Evolutionary conservation across 1,140 invertebrate genomes (phyloP), one percentile per base, ranked within the genome.

Genomic region (Chelonus insularis): DNA sequence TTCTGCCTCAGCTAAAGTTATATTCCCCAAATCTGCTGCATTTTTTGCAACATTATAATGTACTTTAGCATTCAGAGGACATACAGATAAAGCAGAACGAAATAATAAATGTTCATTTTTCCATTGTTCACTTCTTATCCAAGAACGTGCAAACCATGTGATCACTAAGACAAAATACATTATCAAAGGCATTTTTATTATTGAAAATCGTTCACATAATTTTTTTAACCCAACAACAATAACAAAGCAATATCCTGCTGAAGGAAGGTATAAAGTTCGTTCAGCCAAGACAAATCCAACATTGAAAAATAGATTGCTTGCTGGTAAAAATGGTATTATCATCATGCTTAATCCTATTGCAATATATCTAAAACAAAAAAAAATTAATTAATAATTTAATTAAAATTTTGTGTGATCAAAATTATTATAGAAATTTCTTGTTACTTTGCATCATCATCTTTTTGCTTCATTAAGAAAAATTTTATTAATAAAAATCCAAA

Each of bases 21-120:
- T 82, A 66, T 93, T 81, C 20, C 89, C 87, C n/a, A 78, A 78
- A 73, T 96, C 93, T 6, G 89, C 91, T 45, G 90, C 87, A 62
- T 89, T 86, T 81, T 97, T 96, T 0, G 89, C 96, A 57, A 98
- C 88, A 79, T 98, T 98, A 74, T 98, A 99, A 78, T 97, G 95
- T 8, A 98, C 91, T 86, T 98, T 97, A 12, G 95, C 95, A 84
- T 97, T 97, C 5, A 88, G 75, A 2, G 93, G 92, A 72, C 93
- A 95, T 43, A 95, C 89, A 32, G 80, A 67, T 7, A 92, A 66
- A 0, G 88, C 93, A 39, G 89, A 91, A 47, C 75, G 77, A 68
- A 92, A 95, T 2, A 96, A 72, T 6, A 75, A 70, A 61, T 86
- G 85, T 80, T 95, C 95, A 57, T 80, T 88, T 37, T 84, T 84